A percentile compares a stretch with the other conserved stretches of the same genome.
Evolutionary conservation across 2,888 invertebrate genomes (phyloP).

Genomic region (Caenorhabditis drosophilae): DNA sequence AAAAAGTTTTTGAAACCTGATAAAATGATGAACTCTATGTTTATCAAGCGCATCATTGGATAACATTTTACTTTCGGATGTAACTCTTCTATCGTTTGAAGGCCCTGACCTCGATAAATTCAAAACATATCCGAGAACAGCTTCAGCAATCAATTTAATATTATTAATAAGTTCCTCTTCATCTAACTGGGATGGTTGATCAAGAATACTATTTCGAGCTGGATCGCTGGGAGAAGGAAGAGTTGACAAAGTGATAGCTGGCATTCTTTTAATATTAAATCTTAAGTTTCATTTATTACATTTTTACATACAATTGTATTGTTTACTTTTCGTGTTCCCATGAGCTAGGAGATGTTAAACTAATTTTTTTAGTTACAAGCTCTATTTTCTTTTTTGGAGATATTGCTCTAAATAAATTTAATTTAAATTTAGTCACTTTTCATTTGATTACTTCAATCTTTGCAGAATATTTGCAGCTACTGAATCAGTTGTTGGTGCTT

Average conservation of each 20-base stretch:
- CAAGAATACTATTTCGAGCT: slow-evolving; percentile 70
- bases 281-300: no score
- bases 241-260: slow-evolving; percentile 88
- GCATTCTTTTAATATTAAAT: slow-evolving; percentile 87
- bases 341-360: slow-evolving; percentile 76
- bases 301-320: no score
- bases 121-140: slow-evolving; percentile 77
- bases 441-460: slow-evolving; percentile 35
- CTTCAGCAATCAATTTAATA: slow-evolving; percentile 78
- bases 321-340: slow-evolving; percentile 89
- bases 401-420: slow-evolving; percentile 28
- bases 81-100: slow-evolving; percentile 39
- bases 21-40: slow-evolving; percentile 42
- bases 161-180: slow-evolving; percentile 62
- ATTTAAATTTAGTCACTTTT: not conserved
- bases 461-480: slow-evolving; percentile 73
- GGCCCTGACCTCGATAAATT: slow-evolving; percentile 64
- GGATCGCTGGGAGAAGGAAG: slow-evolving; percentile 72
- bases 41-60: slow-evolving; percentile 48
- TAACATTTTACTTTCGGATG: slow-evolving; percentile 45
- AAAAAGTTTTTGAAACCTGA: slow-evolving; percentile 8
- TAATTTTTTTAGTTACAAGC: slow-evolving; percentile 87
- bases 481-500: slow-evolving; percentile 85
- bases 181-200: slow-evolving; percentile 60
- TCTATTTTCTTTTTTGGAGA: slow-evolving; percentile 44